Conservation (phyloP, 2,888 invertebrate genomes). For the Acholoe squamosa region DNA sequence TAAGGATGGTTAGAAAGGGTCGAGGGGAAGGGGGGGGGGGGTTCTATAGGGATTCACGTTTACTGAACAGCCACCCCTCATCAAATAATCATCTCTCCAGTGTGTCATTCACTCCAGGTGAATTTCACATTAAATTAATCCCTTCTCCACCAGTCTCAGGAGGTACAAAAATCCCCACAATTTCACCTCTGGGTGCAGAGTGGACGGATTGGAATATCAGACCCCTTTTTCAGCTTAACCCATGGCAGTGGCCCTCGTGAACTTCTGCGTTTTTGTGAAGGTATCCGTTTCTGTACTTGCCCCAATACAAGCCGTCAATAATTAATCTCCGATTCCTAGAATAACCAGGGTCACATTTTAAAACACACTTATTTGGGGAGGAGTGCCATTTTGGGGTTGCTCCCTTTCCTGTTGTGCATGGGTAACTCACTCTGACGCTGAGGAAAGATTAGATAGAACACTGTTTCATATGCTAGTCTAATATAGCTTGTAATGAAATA, state of each 20-base stretch:
- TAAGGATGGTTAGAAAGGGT: neutral
- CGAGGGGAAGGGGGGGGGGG: neutral
- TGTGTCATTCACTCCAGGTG: constrained; percentile 18
- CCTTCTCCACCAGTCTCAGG: neutral
- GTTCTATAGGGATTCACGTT: neutral
- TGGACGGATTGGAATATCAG: constrained; percentile 1
- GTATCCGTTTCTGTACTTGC: neutral
- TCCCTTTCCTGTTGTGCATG: neutral
- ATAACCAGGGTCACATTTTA: neutral
- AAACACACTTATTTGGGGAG: neutral
- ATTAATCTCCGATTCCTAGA: neutral
- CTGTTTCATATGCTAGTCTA: no score
- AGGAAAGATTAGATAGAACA: no score
- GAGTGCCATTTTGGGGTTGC: neutral
- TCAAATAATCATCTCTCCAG: constrained; percentile 23
- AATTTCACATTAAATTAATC: constrained; percentile 21
- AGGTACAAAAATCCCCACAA: neutral
- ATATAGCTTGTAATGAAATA: no score
- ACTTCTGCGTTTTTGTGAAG: neutral
- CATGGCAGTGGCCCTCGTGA: neutral
- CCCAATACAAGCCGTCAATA: neutral
- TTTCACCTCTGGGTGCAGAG: neutral
- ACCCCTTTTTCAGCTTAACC: neutral
- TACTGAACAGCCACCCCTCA: neutral
- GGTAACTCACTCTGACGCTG: no score